A percentile compares a stretch with the other conserved stretches of the same genome.
phyloP scores from a whole-genome alignment of 2,113 vertebrate species.

The Acanthochromis polyacanthus region DNA sequence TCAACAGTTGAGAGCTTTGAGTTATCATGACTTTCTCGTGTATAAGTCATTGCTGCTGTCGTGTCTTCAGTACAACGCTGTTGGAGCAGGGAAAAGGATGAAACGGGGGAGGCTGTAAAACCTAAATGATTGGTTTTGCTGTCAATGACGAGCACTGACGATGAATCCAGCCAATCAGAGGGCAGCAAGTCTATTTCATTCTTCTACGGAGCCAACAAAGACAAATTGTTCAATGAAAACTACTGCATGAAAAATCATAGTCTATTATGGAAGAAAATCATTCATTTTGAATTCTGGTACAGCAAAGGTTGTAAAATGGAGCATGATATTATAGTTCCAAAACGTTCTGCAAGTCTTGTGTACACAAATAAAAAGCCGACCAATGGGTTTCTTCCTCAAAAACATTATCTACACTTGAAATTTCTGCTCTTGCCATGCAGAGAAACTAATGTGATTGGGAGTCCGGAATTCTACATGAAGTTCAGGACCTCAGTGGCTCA shows the following conservation, averaged over 20 bases:
- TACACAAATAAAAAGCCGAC: neutral
- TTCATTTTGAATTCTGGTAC: conserved; percentile 1
- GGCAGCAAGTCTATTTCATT: neutral
- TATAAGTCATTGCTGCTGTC: neutral
- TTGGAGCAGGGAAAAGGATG: conserved; percentile 20
- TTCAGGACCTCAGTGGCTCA: conserved; percentile 27
- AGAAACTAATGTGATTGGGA: conserved; percentile 17
- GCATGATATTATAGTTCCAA: neutral
- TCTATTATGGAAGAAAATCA: neutral
- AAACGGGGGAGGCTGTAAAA: neutral
- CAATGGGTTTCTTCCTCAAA: neutral
- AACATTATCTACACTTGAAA: conserved; percentile 1
- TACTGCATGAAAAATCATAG: neutral
- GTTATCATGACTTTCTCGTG: neutral
- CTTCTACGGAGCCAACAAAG: no score
- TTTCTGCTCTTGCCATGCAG: neutral
- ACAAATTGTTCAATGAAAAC: neutral
- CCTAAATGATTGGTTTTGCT: neutral
- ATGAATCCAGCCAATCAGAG: conserved; percentile 59
- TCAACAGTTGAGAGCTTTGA: neutral
- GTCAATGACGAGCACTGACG: conserved; percentile 31
- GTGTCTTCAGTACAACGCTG: conserved; percentile 10
- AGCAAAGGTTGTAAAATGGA: no score
- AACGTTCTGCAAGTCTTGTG: neutral
- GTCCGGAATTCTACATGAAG: neutral